phyloP scores from a whole-genome alignment of 2,113 vertebrate species.

The Phodopus roborovskii region DNA sequence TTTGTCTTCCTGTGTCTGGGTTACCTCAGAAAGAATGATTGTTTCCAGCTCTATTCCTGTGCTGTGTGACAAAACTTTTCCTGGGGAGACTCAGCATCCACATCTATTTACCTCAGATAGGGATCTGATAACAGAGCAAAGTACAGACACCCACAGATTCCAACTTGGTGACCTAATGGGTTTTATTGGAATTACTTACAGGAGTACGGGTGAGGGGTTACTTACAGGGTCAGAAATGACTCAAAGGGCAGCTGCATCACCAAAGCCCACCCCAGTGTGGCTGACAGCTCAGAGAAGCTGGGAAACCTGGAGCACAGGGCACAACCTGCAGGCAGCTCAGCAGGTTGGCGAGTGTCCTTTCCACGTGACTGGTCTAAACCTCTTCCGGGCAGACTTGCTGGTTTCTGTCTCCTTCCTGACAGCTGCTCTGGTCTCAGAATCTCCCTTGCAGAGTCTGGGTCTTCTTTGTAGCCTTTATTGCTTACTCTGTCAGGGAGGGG shows the following conservation, averaged over 20 bases:
- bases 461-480: neutral
- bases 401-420: neutral
- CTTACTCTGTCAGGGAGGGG: neutral
- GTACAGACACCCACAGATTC: neutral
- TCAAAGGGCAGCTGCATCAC: neutral
- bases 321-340: neutral
- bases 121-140: neutral
- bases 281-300: neutral
- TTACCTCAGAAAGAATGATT: neutral
- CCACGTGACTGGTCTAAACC: neutral
- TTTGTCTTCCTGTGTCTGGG: neutral
- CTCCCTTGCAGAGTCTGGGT: neutral
- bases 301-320: neutral
- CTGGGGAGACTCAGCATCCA: neutral
- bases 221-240: neutral
- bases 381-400: neutral
- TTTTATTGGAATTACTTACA: neutral
- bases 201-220: neutral
- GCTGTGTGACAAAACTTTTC: neutral
- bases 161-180: neutral
- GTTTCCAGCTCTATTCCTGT: neutral
- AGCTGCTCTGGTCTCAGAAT: neutral
- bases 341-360: neutral
- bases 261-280: neutral
- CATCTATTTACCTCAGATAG: neutral